Evolutionary conservation across 2,113 vertebrate species (phyloP).

Genomic region (Anolis sagrei): DNA sequence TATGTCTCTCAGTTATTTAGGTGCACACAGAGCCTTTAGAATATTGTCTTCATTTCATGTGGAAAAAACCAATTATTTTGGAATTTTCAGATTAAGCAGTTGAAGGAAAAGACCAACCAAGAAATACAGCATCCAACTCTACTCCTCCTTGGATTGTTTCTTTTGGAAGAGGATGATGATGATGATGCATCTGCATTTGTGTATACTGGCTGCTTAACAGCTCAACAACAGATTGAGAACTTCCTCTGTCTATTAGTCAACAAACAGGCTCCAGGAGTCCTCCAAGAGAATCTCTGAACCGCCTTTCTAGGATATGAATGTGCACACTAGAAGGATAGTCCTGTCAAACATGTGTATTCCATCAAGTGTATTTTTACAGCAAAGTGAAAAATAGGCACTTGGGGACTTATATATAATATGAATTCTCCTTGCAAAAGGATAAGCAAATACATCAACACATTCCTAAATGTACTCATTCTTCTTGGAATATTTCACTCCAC

Average conservation of each 20-base stretch:
- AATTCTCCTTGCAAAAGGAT: not conserved
- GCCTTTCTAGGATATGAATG: conserved; percentile 13
- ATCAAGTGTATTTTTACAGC: not conserved
- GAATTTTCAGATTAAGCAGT: not conserved
- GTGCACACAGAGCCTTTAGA: not conserved
- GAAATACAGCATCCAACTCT: not conserved
- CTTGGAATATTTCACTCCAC: not conserved
- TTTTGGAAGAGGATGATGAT: not conserved
- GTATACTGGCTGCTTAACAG: not conserved
- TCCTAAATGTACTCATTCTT: not conserved
- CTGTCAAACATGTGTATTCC: not conserved
- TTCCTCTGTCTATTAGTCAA: not conserved
- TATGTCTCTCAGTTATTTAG: not conserved
- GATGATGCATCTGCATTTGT: not conserved
- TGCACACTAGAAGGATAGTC: conserved; percentile 8
- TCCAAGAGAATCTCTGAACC: conserved; percentile 2
- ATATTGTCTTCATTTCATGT: not conserved
- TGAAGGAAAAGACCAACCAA: not conserved
- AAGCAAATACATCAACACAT: not conserved
- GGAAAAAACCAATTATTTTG: not conserved
- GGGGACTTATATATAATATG: not conserved
- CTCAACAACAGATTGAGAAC: conserved; percentile 1
- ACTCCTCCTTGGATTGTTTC: not conserved
- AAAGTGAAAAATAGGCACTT: not conserved
- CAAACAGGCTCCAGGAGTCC: not conserved